Evolutionary conservation across 1,140 invertebrate species (phyloP).

Genomic region (Lineus longissimus): DNA sequence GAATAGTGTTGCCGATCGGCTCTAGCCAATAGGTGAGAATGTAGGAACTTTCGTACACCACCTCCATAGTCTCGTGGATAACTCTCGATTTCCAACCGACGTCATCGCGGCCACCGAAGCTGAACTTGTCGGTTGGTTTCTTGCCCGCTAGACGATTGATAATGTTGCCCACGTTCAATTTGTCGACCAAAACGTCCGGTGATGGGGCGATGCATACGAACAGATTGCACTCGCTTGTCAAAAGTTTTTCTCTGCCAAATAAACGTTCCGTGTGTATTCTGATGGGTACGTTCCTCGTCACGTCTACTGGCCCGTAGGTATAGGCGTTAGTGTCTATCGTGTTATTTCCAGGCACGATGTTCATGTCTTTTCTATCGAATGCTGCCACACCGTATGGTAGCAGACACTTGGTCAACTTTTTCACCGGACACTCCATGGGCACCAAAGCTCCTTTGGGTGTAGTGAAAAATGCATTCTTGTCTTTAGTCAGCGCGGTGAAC

Average conservation of each 20-base stretch:
- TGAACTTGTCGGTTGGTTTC: neutral
- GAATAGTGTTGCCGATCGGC: neutral
- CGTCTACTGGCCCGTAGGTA: neutral
- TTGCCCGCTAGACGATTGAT: neutral
- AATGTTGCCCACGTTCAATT: neutral
- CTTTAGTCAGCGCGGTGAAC: neutral
- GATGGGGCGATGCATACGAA: constrained; percentile 1
- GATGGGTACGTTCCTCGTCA: neutral
- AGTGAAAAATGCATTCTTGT: neutral
- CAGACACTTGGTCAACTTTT: neutral
- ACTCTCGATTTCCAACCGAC: neutral
- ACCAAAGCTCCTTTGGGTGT: neutral
- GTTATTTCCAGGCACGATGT: neutral
- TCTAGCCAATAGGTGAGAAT: neutral
- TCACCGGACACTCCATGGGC: neutral
- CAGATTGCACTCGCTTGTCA: neutral
- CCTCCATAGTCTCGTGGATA: neutral
- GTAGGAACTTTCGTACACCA: neutral
- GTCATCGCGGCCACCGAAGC: neutral
- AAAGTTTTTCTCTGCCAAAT: neutral
- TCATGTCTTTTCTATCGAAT: neutral
- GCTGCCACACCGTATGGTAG: neutral
- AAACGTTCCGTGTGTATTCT: neutral
- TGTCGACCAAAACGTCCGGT: neutral
- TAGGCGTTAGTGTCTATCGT: neutral